Evolutionary conservation across 2,888 invertebrate genomes (phyloP), one percentile per base, ranked within the genome.

Genomic region (Luperina nickerlii): DNA sequence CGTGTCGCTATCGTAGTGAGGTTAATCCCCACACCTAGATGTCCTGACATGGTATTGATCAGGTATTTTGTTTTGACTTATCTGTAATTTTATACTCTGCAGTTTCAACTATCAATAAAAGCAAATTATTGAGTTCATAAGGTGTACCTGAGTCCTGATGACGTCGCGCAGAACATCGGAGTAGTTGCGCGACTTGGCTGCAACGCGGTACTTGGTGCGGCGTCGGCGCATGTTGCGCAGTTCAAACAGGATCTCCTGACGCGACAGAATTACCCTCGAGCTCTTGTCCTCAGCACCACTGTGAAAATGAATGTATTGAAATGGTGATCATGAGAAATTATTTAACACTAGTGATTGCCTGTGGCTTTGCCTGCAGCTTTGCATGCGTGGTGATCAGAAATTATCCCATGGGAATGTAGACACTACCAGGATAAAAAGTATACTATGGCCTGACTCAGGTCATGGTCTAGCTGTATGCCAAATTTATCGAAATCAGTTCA

Each of bases 201-300:
- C 97, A 54, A 97, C 97, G 84, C 97, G 96, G 92, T 98, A 97
- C 93, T 97, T 97, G 70, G 97, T 92, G 88, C 97, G 96, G 27
- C 98, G 95, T 24, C 98, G 96, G 93, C 97, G 97, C 92, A 97
- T 97, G 92, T 98, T 97, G 69, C 98, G 96, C 91, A 97, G 95
- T 89, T 97, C 96, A 6, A 97, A 96, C 85, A 97, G 89, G 75
- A 97, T 92, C 92, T 97, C 97, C 89, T 91, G 91, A 81, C 92
- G 95, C 20, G 94, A 77, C 18, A 76, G 60, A 27, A 94, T 32
- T 51, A 75, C 76, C 80, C 83, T 18, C 63, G 81, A 32, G 72
- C 89, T 77, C 87, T 74, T 69, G 8, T 75, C 79, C 38, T 87
- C 86, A 38, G 84, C 84, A 11, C 74, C 81, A 74, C 86, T 86